Evolutionary conservation across 2,888 invertebrate species (phyloP), one percentile per base, ranked within the genome.

Genomic region (Meliscaeva auricollis): DNA sequence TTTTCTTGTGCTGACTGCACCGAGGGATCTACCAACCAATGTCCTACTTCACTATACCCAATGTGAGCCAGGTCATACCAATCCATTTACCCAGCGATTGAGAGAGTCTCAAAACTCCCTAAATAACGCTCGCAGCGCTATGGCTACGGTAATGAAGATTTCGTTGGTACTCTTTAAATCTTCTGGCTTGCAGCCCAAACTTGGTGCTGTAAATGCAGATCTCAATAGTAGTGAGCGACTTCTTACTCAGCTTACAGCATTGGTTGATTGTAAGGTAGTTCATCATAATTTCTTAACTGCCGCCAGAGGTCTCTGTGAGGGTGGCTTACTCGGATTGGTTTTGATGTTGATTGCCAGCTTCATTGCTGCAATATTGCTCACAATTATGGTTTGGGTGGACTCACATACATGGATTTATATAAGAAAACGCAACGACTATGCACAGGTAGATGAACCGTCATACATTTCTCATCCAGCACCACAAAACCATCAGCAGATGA

Each of bases 401-500:
- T 98, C 98, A 4, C 98, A 98, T 90, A 98, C 98, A 8, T 98
- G 98, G 98, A 98, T 98, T 91, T 98, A 98, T 91, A 98, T 98
- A 88, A 95, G 97, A 90, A 97, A 93, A 96, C 96, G 98, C 95
- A 93, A 94, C 64, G 95, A 95, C 90, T 96, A 96, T 89, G 95
- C 95, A 81, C 96, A 96, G 91, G 96, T 96, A 88, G 97, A 97
- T 92, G 97, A 97, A 91, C 96, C 96, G 85, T 97, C 93, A 91
- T 90, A 91, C 82, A 91, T 91, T 75, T 92, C 91, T 2, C 91
- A 91, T 88, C 92, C 92, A 87, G 92, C 93, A 87, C 90, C 93
- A 89, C 91, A 91, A 88, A 93, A 93, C 88, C 93, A 93, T 78
- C 93, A 93, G 81, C 87, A 91, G 91, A 93, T 88, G 93, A 90